These are phyloP conservation scores for Cnemophilus loriae DNA, from an alignment of 2,113 vertebrate species.

Conservation along the genomic window DNA sequence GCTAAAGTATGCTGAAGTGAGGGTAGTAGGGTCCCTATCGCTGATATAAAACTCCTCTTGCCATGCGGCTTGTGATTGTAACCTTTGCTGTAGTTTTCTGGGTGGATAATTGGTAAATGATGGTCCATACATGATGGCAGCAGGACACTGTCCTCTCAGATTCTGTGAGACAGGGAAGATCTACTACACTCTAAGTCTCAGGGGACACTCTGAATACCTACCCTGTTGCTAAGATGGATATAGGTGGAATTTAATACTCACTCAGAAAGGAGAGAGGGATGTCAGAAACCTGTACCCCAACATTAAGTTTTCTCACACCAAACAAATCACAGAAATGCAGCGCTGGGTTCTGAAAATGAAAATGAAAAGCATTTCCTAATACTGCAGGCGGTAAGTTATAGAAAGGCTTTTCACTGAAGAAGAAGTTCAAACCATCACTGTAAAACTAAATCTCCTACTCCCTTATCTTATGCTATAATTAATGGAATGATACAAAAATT, in stretches of 20 bases:
- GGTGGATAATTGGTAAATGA: background rate
- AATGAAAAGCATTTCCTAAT: background rate
- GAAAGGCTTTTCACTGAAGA: background rate
- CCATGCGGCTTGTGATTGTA: background rate
- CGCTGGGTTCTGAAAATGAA: background rate
- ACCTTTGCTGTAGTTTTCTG: background rate
- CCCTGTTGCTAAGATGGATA: background rate
- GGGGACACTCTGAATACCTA: background rate
- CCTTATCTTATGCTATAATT: background rate
- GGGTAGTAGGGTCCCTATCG: background rate
- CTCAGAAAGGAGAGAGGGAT: background rate
- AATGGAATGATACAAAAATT: background rate
- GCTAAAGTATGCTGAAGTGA: background rate
- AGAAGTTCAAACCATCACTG: background rate
- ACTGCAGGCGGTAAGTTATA: background rate
- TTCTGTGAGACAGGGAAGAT: background rate
- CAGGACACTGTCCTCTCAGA: background rate
- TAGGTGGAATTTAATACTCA: background rate
- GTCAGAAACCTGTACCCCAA: background rate
- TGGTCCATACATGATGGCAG: background rate
- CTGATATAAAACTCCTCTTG: background rate
- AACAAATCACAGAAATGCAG: background rate
- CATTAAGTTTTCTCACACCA: background rate
- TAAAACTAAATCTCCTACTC: background rate
- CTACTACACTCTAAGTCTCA: background rate